phyloP scores from a whole-genome alignment of 2,888 invertebrate species.

The Rhingia campestris region DNA sequence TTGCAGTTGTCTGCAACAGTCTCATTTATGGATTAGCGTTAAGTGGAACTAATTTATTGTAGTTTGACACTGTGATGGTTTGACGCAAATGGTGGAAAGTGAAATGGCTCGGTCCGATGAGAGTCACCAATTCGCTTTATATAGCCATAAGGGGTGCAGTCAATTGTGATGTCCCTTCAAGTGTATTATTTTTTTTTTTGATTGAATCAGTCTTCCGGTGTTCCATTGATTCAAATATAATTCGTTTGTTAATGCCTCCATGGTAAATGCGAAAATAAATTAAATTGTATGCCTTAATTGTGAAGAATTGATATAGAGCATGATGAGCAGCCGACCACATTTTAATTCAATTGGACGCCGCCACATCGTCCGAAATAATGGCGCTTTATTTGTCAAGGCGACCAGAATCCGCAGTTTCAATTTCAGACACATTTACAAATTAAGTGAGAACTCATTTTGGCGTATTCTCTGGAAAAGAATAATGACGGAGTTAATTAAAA shows the following conservation, averaged over 20 bases:
- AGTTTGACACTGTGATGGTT: not conserved
- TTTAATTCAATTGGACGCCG: slow-evolving; percentile 4
- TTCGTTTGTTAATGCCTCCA: not conserved
- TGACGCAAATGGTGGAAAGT: not conserved
- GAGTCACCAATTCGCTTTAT: not conserved
- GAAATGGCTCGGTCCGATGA: not conserved
- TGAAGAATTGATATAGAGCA: not conserved
- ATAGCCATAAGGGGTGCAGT: slow-evolving; percentile 12
- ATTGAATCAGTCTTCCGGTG: slow-evolving; percentile 37
- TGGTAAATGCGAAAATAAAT: slow-evolving; percentile 2
- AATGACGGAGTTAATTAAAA: slow-evolving; percentile 6
- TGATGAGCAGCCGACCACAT: not conserved
- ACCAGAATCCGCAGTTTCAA: not conserved
- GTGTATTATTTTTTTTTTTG: slow-evolving; percentile 6
- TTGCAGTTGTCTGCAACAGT: not conserved
- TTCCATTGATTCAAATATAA: slow-evolving; percentile 21
- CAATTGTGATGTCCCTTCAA: slow-evolving; percentile 7
- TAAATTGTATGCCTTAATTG: not conserved
- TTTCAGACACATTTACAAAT: slow-evolving; percentile 4
- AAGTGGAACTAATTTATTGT: slow-evolving; percentile 27
- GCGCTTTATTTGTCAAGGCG: not conserved
- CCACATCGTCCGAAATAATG: not conserved
- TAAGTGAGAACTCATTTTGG: not conserved
- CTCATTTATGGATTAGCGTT: slow-evolving; percentile 12
- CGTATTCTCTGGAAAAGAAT: not conserved